Conservation (phyloP, 2,113 vertebrate genomes). For the Rhineura floridana region DNA sequence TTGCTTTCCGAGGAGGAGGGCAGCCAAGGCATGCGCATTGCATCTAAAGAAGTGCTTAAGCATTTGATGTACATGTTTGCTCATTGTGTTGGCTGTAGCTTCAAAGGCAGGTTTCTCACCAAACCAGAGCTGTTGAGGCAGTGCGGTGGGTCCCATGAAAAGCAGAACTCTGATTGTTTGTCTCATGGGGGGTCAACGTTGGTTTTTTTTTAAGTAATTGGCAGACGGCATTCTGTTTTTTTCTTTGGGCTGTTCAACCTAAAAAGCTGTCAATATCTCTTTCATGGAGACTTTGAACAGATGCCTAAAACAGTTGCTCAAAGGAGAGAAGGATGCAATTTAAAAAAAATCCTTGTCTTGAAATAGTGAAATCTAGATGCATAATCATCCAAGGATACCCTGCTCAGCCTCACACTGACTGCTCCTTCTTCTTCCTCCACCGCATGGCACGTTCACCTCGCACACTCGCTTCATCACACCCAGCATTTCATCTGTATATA, state of each 20-base stretch:
- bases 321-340: constrained; percentile 49
- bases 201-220: constrained; percentile 33
- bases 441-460: constrained; percentile 66
- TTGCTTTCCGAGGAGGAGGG: background rate
- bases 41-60: background rate
- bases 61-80: background rate
- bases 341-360: constrained; percentile 47
- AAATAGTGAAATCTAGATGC: constrained; percentile 64
- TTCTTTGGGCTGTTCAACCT: constrained; percentile 57
- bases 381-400: constrained; percentile 57
- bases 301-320: constrained; percentile 74
- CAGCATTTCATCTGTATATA: constrained; percentile 84
- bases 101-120: constrained; percentile 52
- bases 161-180: constrained; percentile 46
- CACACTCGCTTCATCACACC: constrained; percentile 72
- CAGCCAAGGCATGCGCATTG: background rate
- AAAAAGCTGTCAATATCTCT: constrained; percentile 65
- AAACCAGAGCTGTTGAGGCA: constrained; percentile 48
- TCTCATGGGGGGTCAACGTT: constrained; percentile 53
- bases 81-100: background rate
- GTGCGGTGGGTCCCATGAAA: background rate
- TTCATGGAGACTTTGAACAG: constrained; percentile 68
- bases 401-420: constrained; percentile 50
- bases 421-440: constrained; percentile 57
- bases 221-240: constrained; percentile 61